Conservation (phyloP, 2,797 vertebrate genomes). For the Aldrovandia affinis region DNA sequence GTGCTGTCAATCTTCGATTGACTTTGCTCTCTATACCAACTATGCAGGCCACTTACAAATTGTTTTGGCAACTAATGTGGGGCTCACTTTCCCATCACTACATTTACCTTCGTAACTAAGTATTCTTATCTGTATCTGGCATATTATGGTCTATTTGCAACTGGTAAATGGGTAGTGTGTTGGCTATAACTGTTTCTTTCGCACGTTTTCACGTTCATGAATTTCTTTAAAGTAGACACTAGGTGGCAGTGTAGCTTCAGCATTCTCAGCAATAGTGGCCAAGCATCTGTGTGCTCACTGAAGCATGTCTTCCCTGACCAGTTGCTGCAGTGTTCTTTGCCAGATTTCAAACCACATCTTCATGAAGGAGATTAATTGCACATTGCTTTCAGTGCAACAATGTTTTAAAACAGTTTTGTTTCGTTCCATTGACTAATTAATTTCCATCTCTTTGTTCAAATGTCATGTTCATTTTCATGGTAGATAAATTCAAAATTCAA, state of each 20-base stretch:
- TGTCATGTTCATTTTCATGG: neutral
- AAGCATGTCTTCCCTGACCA: neutral
- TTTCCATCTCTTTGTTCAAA: neutral
- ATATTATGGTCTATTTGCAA: too few relatives aligned
- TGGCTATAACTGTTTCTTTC: neutral
- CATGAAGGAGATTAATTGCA: neutral
- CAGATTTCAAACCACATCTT: neutral
- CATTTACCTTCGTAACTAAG: neutral
- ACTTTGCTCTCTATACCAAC: neutral
- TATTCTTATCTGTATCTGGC: too few relatives aligned
- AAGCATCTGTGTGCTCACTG: neutral
- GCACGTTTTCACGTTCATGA: neutral
- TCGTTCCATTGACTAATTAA: neutral
- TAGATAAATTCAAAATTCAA: neutral
- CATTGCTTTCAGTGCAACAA: neutral
- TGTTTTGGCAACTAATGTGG: neutral
- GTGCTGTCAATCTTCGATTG: neutral
- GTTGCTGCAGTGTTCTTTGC: constrained; percentile 2
- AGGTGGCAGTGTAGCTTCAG: constrained; percentile 40
- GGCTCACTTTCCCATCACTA: neutral
- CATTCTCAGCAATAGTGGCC: neutral
- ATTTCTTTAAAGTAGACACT: neutral
- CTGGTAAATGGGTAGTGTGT: neutral
- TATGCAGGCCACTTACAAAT: neutral
- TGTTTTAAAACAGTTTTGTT: neutral